Conservation (phyloP, 2,113 vertebrate species). For the Hemichromis elongatus region DNA sequence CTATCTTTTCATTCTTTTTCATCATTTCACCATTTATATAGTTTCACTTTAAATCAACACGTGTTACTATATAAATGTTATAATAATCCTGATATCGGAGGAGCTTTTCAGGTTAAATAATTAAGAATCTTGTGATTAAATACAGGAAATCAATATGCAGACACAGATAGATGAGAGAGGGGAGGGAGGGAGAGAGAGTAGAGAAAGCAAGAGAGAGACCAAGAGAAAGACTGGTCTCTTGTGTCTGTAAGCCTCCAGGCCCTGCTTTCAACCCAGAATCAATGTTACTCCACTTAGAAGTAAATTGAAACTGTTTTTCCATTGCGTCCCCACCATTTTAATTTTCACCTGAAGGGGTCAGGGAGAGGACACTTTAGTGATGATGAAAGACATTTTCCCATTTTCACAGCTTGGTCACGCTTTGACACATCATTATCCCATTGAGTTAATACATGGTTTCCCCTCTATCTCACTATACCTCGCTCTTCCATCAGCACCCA, state of each 20-base stretch:
- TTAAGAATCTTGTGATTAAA: slow-evolving; percentile 1
- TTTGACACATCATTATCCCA: slow-evolving; percentile 71
- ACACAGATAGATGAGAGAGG: background rate
- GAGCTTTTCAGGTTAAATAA: background rate
- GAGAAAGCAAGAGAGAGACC: background rate
- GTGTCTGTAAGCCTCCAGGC: slow-evolving; percentile 40
- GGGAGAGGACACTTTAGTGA: slow-evolving; percentile 68
- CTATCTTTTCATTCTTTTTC: background rate
- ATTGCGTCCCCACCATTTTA: slow-evolving; percentile 59
- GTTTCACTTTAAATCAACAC: background rate
- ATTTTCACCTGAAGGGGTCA: slow-evolving; percentile 69
- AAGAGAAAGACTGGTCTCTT: background rate
- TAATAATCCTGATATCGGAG: background rate
- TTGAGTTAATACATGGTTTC: slow-evolving; percentile 65
- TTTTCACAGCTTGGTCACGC: slow-evolving; percentile 68
- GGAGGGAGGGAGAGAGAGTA: background rate
- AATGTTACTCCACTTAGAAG: slow-evolving; percentile 67
- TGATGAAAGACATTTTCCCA: slow-evolving; percentile 71
- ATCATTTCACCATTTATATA: background rate
- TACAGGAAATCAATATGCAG: slow-evolving; percentile 11
- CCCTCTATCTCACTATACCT: slow-evolving; percentile 26
- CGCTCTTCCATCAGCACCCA: slow-evolving; percentile 18
- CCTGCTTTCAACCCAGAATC: slow-evolving; percentile 60
- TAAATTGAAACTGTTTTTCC: slow-evolving; percentile 72
- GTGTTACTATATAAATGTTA: background rate